Conservation (phyloP, 2,888 invertebrate species). For the Platypus cylindrus region DNA sequence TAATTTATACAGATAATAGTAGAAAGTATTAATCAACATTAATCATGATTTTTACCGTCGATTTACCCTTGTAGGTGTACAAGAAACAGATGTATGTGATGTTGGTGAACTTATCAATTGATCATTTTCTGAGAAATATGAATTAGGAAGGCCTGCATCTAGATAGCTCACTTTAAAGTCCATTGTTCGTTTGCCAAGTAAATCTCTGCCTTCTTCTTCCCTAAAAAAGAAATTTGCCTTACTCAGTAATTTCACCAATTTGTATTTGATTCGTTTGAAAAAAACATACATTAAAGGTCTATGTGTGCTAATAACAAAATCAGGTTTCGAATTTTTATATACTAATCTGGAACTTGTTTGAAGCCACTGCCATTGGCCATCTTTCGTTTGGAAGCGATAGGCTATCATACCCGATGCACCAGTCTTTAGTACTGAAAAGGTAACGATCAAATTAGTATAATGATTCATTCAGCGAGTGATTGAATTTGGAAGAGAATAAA, state of each 20-base stretch:
- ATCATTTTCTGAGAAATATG: constrained; percentile 80
- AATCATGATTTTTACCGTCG: constrained; percentile 33
- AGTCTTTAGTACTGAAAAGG: constrained; percentile 81
- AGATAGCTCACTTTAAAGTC: constrained; percentile 98
- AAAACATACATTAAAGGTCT: constrained; percentile 86
- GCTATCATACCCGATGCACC: constrained; percentile 99
- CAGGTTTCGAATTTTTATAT: constrained; percentile 98
- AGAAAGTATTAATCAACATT: neutral
- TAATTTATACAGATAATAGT: neutral
- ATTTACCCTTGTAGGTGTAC: constrained; percentile 58
- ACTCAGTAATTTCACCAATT: neutral
- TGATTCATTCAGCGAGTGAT: neutral
- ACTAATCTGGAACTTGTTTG: constrained; percentile 95
- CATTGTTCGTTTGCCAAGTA: constrained; percentile 95
- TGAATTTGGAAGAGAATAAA: neutral
- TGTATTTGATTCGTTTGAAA: neutral
- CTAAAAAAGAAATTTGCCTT: constrained; percentile 41
- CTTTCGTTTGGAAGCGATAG: constrained; percentile 91
- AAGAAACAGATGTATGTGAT: constrained; percentile 32
- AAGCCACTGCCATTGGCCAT: constrained; percentile 93
- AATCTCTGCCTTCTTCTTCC: constrained; percentile 96
- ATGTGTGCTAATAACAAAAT: constrained; percentile 98
- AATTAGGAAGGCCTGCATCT: constrained; percentile 83
- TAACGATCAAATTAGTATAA: neutral
- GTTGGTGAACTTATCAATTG: constrained; percentile 51